Percentiles rank a stretch among this genome's conserved stretches.
Conservation (phyloP, 2,797 vertebrate genomes). For the Capromys pilorides region DNA sequence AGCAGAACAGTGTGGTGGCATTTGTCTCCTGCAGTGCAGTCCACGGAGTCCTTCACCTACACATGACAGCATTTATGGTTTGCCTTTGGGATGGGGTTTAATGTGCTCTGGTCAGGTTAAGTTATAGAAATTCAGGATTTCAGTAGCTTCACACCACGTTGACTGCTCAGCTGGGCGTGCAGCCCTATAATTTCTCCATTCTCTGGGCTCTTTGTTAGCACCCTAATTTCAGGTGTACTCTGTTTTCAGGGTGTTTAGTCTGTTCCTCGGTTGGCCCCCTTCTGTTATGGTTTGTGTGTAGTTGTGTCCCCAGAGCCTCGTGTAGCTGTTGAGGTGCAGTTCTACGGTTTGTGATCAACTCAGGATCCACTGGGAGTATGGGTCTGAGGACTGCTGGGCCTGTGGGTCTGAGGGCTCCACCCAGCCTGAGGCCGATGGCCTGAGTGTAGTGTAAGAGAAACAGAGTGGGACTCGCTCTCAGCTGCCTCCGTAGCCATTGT, state of each 20-base stretch:
- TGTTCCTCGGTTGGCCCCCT: neutral
- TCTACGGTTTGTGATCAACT: no score
- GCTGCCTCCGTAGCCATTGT: no score
- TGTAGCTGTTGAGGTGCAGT: no score
- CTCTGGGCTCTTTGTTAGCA: no score
- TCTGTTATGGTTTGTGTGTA: no score
- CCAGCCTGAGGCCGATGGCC: no score
- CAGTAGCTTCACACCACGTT: neutral
- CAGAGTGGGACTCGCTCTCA: no score
- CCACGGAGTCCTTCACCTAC: neutral
- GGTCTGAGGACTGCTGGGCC: no score
- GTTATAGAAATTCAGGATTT: neutral
- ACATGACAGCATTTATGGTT: accelerated
- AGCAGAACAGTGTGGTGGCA: neutral
- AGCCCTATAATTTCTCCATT: neutral
- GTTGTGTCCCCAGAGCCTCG: no score
- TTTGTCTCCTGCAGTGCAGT: accelerated
- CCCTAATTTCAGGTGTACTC: accelerated
- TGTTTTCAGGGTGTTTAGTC: neutral
- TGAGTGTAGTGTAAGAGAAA: no score
- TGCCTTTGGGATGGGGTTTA: neutral
- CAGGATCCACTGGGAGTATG: no score
- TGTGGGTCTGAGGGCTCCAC: no score
- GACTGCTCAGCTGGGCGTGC: neutral
- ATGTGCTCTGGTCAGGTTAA: neutral